Evolutionary conservation across 2,113 vertebrate genomes (phyloP).

Genomic region (Oryctolagus cuniculus): mOryCun1.1 NC_091453.1:72677001-72677500

Average conservation of each 20-base stretch:
- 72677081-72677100: constrained; percentile 49
- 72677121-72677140: neutral
- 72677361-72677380: neutral
- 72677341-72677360: neutral
- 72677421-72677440: neutral
- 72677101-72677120: neutral
- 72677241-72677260: neutral
- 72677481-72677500: neutral
- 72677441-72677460: neutral
- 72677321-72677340: neutral
- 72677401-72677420: neutral
- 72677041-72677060: neutral
- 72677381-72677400: neutral
- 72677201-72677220: constrained; percentile 27
- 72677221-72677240: neutral
- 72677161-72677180: neutral
- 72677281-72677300: neutral
- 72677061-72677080: constrained; percentile 2
- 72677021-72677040: constrained; percentile 28
- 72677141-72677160: neutral
- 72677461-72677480: neutral
- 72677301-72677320: neutral
- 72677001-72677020: neutral
- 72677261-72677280: neutral
- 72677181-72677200: neutral